phyloP scores from a whole-genome alignment of 2,797 vertebrate species.

The Diplodus puntazzo region DNA sequence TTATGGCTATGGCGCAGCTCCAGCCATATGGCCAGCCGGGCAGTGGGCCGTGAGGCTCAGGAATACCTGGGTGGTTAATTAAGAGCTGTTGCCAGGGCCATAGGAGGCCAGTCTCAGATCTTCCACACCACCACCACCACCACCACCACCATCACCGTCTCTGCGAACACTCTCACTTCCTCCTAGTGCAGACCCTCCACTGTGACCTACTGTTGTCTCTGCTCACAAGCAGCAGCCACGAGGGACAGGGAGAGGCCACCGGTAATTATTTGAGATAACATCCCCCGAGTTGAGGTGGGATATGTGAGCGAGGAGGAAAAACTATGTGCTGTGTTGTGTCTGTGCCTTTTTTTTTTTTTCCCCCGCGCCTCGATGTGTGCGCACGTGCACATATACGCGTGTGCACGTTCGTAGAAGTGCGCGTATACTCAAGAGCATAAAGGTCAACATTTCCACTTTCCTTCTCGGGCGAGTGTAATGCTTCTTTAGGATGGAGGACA shows the following conservation, averaged over 20 bases:
- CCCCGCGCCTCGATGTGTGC: conserved; percentile 48
- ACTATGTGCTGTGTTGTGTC: conserved; percentile 58
- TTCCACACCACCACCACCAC: conserved; percentile 86
- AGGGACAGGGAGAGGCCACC: conserved; percentile 94
- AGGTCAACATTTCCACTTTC: conserved; percentile 96
- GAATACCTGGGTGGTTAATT: conserved; percentile 99
- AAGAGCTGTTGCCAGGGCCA: conserved; percentile 97
- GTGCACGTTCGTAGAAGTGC: conserved; percentile 36
- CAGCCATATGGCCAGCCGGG: conserved; percentile 96
- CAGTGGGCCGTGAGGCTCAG: conserved; percentile 90
- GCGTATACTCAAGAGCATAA: conserved; percentile 88
- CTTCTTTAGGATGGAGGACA: conserved; percentile 93
- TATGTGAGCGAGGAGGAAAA: conserved; percentile 85
- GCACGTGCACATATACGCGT: conserved; percentile 30
- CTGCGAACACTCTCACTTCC: conserved; percentile 71
- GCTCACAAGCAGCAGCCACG: conserved; percentile 85
- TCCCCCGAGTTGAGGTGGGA: conserved; percentile 88
- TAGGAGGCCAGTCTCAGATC: conserved; percentile 95
- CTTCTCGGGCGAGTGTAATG: conserved; percentile 89
- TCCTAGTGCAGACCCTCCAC: conserved; percentile 73
- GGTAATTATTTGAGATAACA: conserved; percentile 99
- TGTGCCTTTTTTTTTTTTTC: conserved; percentile 20
- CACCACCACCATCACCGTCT: conserved; percentile 77
- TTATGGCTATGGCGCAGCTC: conserved; percentile 91
- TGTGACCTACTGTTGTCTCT: conserved; percentile 81